Evolutionary conservation across 2,113 vertebrate genomes (phyloP), one percentile per base, ranked within the genome.

Genomic region (Cygnus buccinator): DNA sequence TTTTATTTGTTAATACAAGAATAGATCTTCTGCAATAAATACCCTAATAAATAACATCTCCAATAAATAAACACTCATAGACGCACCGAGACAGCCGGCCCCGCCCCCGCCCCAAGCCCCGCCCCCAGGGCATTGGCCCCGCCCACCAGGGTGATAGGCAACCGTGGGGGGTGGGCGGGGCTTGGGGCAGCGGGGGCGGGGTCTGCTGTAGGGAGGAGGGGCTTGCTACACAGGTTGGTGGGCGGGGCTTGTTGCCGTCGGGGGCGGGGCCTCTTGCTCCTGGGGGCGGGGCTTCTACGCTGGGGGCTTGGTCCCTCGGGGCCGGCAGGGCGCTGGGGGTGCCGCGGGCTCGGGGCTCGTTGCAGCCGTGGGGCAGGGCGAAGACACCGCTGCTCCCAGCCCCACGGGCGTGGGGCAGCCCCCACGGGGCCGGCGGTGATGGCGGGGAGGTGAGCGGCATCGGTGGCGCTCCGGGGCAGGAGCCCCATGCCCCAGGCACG

Each of bases 21-120:
- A 98, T 98, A 98, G 98, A 98, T 98, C 98, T 98, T 98, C 97
- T 98, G 98, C 98, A 98, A 98, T 98, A 98, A 98, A 98, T 98
- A 98, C 97, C 93, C 98, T 98, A 98, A 98, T 98, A 98, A 98
- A 98, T 98, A 98, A 98, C 94, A 98, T 98, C 96, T 98, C 97
- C 97, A 98, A 98, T 98, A 98, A 98, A 98, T 98, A 98, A 98
- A 98, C 97, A 98, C 98, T 96, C 97, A 98, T 78, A 96, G 92
- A 98, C 97, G 96, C 97, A 98, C 95, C 96, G 82, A 98, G 90
- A 82, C 78, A 58, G 94, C 57, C 17, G 2, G 33, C 55, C 72
- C 1, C 39, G 35, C 73, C 76, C 76, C 21, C 39, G 35, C 73
- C 76, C 76, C 21, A 3, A 10, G 62, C 16, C 23, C 23, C 18